phyloP scores from a whole-genome alignment of 2,113 vertebrate genomes.

The Rhinopomastus cyanomelas region DNA sequence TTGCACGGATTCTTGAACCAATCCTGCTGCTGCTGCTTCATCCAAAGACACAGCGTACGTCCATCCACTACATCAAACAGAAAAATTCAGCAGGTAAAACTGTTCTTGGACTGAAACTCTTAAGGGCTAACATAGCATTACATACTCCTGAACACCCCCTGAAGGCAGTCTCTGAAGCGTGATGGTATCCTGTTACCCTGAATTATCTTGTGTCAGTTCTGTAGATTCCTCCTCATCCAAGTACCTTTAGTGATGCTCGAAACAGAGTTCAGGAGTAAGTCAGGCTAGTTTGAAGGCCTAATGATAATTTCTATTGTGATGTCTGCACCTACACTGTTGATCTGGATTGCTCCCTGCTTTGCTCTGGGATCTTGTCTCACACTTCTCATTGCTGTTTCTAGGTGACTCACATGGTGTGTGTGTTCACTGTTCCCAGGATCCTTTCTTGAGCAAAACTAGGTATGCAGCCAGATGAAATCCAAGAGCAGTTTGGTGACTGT shows the following conservation, averaged over 20 bases:
- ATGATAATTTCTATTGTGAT: background rate
- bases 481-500: background rate
- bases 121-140: background rate
- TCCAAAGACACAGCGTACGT: conserved; percentile 88
- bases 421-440: background rate
- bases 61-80: conserved; percentile 85
- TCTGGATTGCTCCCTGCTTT: conserved; percentile 22
- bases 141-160: background rate
- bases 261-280: background rate
- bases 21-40: conserved; percentile 92
- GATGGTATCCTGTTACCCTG: background rate
- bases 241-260: background rate
- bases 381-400: background rate
- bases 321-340: background rate
- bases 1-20: conserved; percentile 93
- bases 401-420: background rate
- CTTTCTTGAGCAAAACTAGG: background rate
- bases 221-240: background rate
- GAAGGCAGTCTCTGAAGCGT: background rate
- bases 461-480: background rate
- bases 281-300: background rate
- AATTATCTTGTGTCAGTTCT: background rate
- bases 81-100: conserved; percentile 80
- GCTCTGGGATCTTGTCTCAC: conserved; percentile 4
- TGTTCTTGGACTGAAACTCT: conserved; percentile 2